These are phyloP conservation scores for Amblyjoppa proteus DNA, from an alignment of 2,888 invertebrate genomes.

Conservation along the genomic window DNA sequence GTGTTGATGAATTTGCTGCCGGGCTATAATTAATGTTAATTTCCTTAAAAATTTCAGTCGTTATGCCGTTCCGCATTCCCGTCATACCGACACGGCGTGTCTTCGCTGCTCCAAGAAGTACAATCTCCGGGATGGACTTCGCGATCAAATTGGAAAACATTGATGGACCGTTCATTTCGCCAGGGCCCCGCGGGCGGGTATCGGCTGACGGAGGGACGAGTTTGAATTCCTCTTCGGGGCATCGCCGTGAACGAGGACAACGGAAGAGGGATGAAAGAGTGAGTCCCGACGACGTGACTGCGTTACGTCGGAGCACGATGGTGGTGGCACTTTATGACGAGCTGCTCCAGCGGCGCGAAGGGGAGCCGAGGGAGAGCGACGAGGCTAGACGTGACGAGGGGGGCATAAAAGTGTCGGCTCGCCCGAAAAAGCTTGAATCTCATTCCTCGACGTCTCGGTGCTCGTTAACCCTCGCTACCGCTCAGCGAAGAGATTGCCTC, in stretches of 20 bases:
- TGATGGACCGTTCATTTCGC: too few species aligned
- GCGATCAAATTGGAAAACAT: not conserved
- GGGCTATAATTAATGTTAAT: conserved; percentile 74
- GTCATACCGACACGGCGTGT: conserved; percentile 32
- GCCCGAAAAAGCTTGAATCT: conserved; percentile 21
- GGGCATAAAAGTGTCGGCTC: conserved; percentile 23
- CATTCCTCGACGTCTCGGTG: not conserved
- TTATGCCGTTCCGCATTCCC: conserved; percentile 44
- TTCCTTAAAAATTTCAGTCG: conserved; percentile 71
- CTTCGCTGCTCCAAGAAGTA: not conserved
- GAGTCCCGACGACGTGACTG: conserved; percentile 16
- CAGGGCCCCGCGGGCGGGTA: not conserved
- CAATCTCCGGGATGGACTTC: not conserved
- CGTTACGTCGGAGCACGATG: conserved; percentile 7
- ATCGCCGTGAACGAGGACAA: not conserved
- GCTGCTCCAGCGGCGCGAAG: not conserved
- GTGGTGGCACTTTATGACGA: conserved; percentile 21
- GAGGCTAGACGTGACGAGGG: conserved; percentile 1
- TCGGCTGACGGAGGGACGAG: not conserved
- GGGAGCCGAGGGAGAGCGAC: not conserved
- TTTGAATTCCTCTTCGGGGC: conserved; percentile 11
- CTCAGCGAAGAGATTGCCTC: conserved; percentile 20
- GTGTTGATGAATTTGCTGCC: conserved; percentile 56
- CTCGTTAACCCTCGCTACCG: conserved; percentile 9
- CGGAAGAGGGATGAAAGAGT: not conserved